A percentile compares a stretch with the other conserved stretches of the same genome.
Conservation (phyloP, 2,113 vertebrate species). For the Pomatorhinus ruficollis region DNA sequence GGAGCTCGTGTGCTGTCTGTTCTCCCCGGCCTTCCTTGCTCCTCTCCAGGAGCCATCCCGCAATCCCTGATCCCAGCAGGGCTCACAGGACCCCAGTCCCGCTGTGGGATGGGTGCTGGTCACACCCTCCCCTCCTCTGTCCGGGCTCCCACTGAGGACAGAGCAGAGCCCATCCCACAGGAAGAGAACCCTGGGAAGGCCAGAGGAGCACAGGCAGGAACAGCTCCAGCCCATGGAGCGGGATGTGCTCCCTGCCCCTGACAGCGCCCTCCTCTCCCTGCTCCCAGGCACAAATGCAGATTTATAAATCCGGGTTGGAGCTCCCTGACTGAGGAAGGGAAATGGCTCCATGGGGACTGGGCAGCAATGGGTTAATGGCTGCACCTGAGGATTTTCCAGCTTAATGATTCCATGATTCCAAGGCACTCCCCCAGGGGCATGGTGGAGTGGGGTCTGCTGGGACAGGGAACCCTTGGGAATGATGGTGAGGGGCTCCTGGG, state of each 20-base stretch:
- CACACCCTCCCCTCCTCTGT: background rate
- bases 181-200: background rate
- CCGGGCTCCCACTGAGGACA: background rate
- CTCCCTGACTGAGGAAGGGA: background rate
- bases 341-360: fast-evolving
- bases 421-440: background rate
- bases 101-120: background rate
- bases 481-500: background rate
- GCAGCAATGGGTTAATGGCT: background rate
- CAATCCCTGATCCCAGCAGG: fast-evolving
- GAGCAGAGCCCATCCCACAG: background rate
- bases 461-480: background rate
- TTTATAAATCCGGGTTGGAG: fast-evolving
- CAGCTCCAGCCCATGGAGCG: fast-evolving
- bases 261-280: background rate
- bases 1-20: fast-evolving
- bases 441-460: fast-evolving
- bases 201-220: background rate
- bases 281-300: background rate
- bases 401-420: background rate
- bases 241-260: background rate
- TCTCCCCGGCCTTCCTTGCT: background rate
- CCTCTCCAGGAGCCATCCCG: background rate
- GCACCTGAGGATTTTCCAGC: background rate
- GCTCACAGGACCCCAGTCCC: background rate